Evolutionary conservation across 2,888 invertebrate genomes (phyloP), one percentile per base, ranked within the genome.

Genomic region (Brachyptera risi): DNA sequence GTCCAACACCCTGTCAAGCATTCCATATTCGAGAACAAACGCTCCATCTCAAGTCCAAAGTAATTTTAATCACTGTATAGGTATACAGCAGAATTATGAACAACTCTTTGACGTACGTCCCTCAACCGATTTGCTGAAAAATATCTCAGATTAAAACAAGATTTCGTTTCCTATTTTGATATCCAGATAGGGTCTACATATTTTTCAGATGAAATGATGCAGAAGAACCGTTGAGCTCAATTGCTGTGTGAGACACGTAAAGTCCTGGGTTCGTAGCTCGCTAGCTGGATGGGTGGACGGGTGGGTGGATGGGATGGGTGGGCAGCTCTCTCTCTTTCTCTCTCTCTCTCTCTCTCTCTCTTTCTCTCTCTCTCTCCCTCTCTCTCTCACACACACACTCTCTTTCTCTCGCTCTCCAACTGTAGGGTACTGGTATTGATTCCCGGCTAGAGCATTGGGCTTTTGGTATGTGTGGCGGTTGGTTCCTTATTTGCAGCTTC

Each of bases 381-480:
- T n/a, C n/a, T n/a, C n/a, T n/a, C n/a, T n/a, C n/a, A n/a, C n/a
- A n/a, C n/a, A n/a, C n/a, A n/a, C 13, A 40, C 40, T 17, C 3
- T 40, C 42, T 42, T 21, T 17, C 42, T 42, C 9, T 44, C 26
- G 31, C 58, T 40, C 21, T 23, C 58, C 15, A 50, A 27, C 35
- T 31, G 60, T 24, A 27, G 60, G 50, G 61, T 42, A 50, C 56
- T 56, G 54, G 64, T 62, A 64, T 64, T 62, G 64, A 64, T 64
- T 64, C 64, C 62, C 57, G 58, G 44, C 23, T 17, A 56, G 56
- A 35, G 38, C 37, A 31, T 51, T 47, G 31, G 31, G 5, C 5
- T 47, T 13, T n/a, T 21, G 21, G 47, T 40, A n/a, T 40, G 47
- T 31, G 47, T 11, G 47, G 50, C 26, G 27, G 35, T 27, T 19